Base-by-base conservation (phyloP, 2,797 vertebrate species). In the Novumbra hubbsi region DNA sequence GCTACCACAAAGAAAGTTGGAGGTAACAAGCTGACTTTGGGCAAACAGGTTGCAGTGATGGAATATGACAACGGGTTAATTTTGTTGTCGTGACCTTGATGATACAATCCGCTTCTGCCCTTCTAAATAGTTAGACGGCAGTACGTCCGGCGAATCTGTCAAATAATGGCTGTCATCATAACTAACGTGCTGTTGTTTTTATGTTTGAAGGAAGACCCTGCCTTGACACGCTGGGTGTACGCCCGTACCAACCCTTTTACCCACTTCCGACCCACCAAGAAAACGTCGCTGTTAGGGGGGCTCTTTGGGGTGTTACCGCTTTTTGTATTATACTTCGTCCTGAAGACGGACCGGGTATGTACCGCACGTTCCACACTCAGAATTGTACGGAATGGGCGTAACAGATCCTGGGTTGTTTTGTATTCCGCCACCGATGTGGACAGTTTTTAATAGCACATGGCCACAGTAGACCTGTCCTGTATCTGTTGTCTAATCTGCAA, bases 301-400 rank as follows among this genome's bases (percentile, higher is more conserved):
- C 0, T 93, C 38, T 87, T 74, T 72, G 94, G 83, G 0, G 27
- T 95, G 45, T 89, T 83, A 0, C 98, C 98, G 0, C 66, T 99
- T 4, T 5, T 96, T 2, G 78, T 89, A 82, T 89, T 93, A 82
- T 90, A 81, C n/a, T 88, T 70, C 1, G 0, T 85, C 73, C 89
- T 99, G 34, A 97, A 95, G 88, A 45, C 70, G 0, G 88, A 94
- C 75, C 89, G 96, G 90, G 98, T 99, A 88, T 90, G 96, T 45
- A 11, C 41, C 41, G 9, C 9, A 12, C 12, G 12, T 45, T 45
- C 12, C 41, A 45, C 4, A 45, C 11, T 12, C 41, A 45, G 41
- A 45, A 1, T 45, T 45, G 41, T 45, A 45, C 1, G 14, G 41
- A 12, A 45, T 12, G 14, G 11, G 12, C 41, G 14, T 14, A 45